Percentiles rank a stretch among this genome's conserved stretches.
phyloP scores from a whole-genome alignment of 2,113 vertebrate genomes.

The Clinocottus analis region DNA sequence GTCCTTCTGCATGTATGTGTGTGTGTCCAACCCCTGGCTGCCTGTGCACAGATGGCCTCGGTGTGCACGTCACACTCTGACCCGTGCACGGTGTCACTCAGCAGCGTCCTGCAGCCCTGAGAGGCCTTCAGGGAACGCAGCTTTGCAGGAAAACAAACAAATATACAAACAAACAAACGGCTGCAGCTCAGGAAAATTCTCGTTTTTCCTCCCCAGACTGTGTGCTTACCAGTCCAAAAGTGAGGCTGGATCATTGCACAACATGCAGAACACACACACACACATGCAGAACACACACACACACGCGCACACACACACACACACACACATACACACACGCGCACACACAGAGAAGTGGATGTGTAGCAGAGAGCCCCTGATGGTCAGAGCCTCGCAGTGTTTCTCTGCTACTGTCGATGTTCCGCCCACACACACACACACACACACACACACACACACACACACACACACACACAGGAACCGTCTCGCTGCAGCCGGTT shows the following conservation, averaged over 20 bases:
- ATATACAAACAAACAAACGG: background rate
- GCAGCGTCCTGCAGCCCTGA: conserved; percentile 16
- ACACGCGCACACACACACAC: background rate
- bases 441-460: conserved; percentile 1
- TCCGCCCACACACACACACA: too few species aligned
- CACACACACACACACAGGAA: conserved; percentile 48
- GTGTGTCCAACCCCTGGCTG: conserved; percentile 34
- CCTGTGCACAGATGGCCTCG: conserved; percentile 33
- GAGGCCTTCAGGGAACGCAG: conserved; percentile 9
- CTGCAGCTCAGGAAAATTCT: conserved; percentile 43
- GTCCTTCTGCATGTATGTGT: conserved; percentile 44
- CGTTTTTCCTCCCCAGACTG: conserved; percentile 16
- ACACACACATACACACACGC: conserved; percentile 16
- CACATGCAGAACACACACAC: background rate
- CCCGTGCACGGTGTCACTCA: background rate
- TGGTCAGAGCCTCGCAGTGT: conserved; percentile 40
- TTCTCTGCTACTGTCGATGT: conserved; percentile 5
- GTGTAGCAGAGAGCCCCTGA: conserved; percentile 42
- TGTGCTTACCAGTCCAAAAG: conserved; percentile 69
- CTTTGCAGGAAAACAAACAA: background rate
- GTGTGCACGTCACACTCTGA: conserved; percentile 49
- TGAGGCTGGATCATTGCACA: conserved; percentile 66
- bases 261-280: conserved; percentile 44
- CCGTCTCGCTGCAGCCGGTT: conserved; percentile 40
- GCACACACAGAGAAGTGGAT: conserved; percentile 9